A percentile compares a stretch with the other conserved stretches of the same genome.
Conservation (phyloP, 2,797 vertebrate species). For the Alosa sapidissima region DNA sequence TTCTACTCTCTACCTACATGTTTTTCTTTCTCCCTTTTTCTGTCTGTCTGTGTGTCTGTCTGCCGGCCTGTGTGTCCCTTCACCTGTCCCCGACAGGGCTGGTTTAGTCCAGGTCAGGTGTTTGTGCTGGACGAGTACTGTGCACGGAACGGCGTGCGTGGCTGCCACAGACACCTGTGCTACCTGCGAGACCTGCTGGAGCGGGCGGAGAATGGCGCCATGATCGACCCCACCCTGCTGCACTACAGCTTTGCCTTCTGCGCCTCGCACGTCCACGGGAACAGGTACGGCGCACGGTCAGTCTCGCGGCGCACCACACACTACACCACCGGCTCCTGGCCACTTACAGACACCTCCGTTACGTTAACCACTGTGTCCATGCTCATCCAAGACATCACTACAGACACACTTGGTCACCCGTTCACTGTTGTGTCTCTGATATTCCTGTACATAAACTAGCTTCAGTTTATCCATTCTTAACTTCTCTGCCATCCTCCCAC, state of each 20-base stretch:
- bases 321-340: background rate
- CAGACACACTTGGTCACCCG: background rate
- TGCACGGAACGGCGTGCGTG: conserved; percentile 93
- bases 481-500: background rate
- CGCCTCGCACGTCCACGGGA: conserved; percentile 96
- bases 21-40: background rate
- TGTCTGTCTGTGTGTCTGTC: background rate
- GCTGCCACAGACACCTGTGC: conserved; percentile 95
- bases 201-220: conserved; percentile 95
- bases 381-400: background rate
- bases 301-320: background rate
- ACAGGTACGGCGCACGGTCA: conserved; percentile 78
- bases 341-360: background rate
- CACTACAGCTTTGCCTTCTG: conserved; percentile 99
- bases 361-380: background rate
- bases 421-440: background rate
- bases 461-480: background rate
- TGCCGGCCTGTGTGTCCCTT: background rate
- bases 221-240: conserved; percentile 99
- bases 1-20: conserved; percentile 53
- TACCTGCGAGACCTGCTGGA: conserved; percentile 96
- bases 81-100: conserved; percentile 78
- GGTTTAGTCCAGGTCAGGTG: conserved; percentile 99
- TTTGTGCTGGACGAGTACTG: conserved; percentile 98
- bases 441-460: background rate